Evolutionary conservation across 1,140 invertebrate genomes (phyloP).

Genomic region (Lepidurus apus): DNA sequence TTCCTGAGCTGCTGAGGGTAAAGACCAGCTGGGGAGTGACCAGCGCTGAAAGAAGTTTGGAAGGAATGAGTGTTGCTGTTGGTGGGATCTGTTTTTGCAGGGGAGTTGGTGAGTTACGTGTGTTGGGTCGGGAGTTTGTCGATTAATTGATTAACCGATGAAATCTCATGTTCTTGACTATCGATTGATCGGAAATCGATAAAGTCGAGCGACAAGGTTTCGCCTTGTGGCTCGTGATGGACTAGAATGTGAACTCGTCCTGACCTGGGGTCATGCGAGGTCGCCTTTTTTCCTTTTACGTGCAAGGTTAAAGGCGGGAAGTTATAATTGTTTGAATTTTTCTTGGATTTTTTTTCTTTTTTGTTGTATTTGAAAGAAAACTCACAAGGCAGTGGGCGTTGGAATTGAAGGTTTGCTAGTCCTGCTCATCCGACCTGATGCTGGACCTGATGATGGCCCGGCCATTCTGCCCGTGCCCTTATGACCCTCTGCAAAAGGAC

Average conservation of each 20-base stretch:
- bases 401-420: constrained; percentile 15
- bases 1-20: too few species aligned
- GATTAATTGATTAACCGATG: constrained; percentile 9
- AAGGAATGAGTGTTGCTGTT: too few species aligned
- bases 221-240: background rate
- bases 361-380: constrained; percentile 12
- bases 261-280: background rate
- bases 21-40: too few species aligned
- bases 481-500: constrained; percentile 17
- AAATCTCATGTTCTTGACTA: background rate
- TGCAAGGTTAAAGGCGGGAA: background rate
- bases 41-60: too few species aligned
- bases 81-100: background rate
- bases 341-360: background rate
- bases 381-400: constrained; percentile 12
- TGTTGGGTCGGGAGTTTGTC: background rate
- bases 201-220: background rate
- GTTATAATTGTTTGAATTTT: background rate
- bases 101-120: background rate
- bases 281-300: background rate
- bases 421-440: constrained; percentile 16
- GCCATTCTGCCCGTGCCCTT: constrained; percentile 5
- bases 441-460: constrained; percentile 16
- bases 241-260: background rate
- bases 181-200: constrained; percentile 21